Percentiles rank a stretch among this genome's conserved stretches.
Evolutionary conservation across 2,797 vertebrate species (phyloP).

Genomic region (Dicrostonyx torquatus): DNA sequence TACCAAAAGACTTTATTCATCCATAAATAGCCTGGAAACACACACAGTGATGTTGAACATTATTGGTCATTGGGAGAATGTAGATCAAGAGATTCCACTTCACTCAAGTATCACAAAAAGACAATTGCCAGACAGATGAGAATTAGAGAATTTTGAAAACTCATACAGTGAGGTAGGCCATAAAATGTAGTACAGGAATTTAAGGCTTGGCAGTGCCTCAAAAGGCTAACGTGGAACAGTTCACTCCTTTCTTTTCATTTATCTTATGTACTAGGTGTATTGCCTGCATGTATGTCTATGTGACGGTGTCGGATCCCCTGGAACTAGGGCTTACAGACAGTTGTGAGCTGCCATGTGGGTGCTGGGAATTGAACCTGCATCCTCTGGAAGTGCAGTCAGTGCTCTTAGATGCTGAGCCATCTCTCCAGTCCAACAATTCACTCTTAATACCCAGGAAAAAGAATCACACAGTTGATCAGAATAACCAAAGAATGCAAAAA

Average conservation of each 20-base stretch:
- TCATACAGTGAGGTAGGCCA: background rate
- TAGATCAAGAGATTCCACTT: slow-evolving; percentile 35
- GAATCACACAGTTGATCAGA: background rate
- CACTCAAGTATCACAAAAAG: background rate
- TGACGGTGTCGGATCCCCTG: too few species aligned
- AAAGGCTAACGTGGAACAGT: background rate
- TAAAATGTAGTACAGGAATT: slow-evolving; percentile 28
- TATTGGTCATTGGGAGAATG: background rate
- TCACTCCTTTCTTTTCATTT: background rate
- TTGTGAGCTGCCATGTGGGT: too few species aligned
- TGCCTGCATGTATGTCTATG: too few species aligned
- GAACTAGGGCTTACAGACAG: too few species aligned
- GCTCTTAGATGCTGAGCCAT: too few species aligned
- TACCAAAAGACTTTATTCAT: background rate
- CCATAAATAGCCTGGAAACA: background rate
- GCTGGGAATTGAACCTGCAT: too few species aligned
- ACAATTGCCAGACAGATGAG: background rate
- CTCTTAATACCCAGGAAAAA: background rate
- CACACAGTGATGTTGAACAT: background rate
- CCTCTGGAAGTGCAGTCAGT: too few species aligned
- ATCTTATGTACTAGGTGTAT: too few species aligned
- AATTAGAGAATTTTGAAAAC: background rate
- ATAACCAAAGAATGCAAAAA: slow-evolving; percentile 21
- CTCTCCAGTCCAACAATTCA: background rate
- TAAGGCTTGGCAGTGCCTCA: slow-evolving; percentile 7